These are phyloP conservation scores for Chelon auratus DNA, from an alignment of 2,797 vertebrate species.

Conservation along the genomic window DNA sequence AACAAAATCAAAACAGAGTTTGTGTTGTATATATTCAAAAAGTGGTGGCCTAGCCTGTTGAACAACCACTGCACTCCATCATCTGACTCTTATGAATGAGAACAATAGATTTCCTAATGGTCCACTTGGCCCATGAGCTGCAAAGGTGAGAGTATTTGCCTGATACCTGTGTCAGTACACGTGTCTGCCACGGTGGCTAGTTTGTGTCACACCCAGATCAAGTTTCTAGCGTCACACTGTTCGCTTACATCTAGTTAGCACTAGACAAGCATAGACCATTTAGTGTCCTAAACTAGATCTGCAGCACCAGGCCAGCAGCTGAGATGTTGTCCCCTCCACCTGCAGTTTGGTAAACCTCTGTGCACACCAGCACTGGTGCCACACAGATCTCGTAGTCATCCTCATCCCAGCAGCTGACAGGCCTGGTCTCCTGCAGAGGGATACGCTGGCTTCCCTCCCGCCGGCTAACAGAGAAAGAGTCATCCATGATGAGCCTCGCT, in stretches of 20 bases:
- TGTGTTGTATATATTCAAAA: background rate
- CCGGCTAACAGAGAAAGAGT: conserved; percentile 88
- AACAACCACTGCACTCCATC: conserved; percentile 40
- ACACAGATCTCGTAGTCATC: conserved; percentile 88
- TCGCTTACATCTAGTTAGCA: conserved; percentile 34
- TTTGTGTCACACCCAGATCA: conserved; percentile 50
- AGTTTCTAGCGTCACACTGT: conserved; percentile 44
- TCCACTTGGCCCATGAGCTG: conserved; percentile 40
- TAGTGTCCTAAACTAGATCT: conserved; percentile 78
- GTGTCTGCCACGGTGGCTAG: conserved; percentile 2
- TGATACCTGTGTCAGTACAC: conserved; percentile 22
- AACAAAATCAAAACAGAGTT: background rate
- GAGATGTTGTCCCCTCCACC: conserved; percentile 91
- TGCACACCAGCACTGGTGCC: conserved; percentile 90
- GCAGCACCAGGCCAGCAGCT: conserved; percentile 88
- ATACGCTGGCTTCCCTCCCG: conserved; percentile 87
- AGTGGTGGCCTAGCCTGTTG: conserved; percentile 13
- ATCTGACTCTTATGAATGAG: conserved; percentile 41
- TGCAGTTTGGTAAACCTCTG: conserved; percentile 90
- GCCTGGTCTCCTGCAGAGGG: conserved; percentile 83
- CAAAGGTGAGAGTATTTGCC: conserved; percentile 26
- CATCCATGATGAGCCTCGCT: conserved; percentile 89
- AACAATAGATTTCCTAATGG: conserved; percentile 19
- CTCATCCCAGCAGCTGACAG: conserved; percentile 89
- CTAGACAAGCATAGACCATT: conserved; percentile 17